Percentiles rank a stretch among this genome's conserved stretches.
Evolutionary conservation across 2,888 invertebrate species (phyloP).

Genomic region (Philereme vetulata): DNA sequence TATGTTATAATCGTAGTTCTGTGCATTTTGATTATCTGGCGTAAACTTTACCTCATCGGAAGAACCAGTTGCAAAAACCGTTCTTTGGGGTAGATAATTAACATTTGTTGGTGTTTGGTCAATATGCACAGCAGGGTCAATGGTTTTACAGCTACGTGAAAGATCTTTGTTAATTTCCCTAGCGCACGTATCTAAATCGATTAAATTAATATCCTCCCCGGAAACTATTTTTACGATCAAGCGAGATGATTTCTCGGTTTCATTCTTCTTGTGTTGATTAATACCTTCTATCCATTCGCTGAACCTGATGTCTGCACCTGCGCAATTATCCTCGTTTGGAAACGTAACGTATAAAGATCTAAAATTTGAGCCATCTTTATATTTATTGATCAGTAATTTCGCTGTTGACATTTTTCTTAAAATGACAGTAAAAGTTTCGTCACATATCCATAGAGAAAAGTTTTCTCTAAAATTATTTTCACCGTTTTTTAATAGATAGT

Average conservation of each 20-base stretch:
- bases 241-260: constrained; percentile 58
- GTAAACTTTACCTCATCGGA: constrained; percentile 3
- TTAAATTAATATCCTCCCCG: constrained; percentile 54
- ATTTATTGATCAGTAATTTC: constrained; percentile 76
- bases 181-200: constrained; percentile 69
- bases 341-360: constrained; percentile 67
- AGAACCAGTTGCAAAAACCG: constrained; percentile 2
- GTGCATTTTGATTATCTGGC: neutral
- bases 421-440: constrained; percentile 24
- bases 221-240: constrained; percentile 71
- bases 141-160: constrained; percentile 9
- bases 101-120: constrained; percentile 2
- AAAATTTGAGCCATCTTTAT: constrained; percentile 64
- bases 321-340: constrained; percentile 52
- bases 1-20: constrained; percentile 7
- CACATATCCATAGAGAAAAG: constrained; percentile 20
- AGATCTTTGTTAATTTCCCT: constrained; percentile 44
- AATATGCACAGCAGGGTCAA: neutral
- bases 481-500: neutral
- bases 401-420: constrained; percentile 67
- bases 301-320: constrained; percentile 51
- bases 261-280: constrained; percentile 53
- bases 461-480: constrained; percentile 28
- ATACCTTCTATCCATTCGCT: constrained; percentile 68
- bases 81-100: constrained; percentile 10